Evolutionary conservation across 2,888 invertebrate genomes (phyloP).

Genomic region (Ectobius pallidus): DNA sequence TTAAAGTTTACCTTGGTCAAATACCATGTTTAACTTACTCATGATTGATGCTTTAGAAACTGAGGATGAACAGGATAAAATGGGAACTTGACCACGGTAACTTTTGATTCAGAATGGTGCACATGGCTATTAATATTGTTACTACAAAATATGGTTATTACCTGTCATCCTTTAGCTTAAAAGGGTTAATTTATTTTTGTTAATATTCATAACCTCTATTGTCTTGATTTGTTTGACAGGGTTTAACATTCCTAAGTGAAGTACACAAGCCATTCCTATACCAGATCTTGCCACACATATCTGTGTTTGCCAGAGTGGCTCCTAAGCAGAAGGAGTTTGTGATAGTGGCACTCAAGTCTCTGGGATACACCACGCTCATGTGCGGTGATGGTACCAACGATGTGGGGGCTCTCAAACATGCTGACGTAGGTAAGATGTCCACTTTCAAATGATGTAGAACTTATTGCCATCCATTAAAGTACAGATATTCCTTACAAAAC

Average conservation of each 20-base stretch:
- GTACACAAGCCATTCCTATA: slow-evolving; percentile 67
- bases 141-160: too few relatives aligned
- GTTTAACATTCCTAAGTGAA: slow-evolving; percentile 71
- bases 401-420: slow-evolving; percentile 98
- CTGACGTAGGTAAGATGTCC: slow-evolving; percentile 76
- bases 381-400: slow-evolving; percentile 99
- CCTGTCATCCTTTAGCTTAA: too few relatives aligned
- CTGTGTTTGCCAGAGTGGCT: slow-evolving; percentile 95
- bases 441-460: slow-evolving; percentile 18
- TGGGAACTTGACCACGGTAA: too few relatives aligned
- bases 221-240: too few relatives aligned
- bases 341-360: slow-evolving; percentile 83
- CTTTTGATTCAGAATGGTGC: too few relatives aligned
- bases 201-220: too few relatives aligned
- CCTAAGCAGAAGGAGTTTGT: slow-evolving; percentile 99
- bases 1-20: too few relatives aligned
- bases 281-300: slow-evolving; percentile 81
- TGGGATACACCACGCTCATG: slow-evolving; percentile 94
- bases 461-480: background rate
- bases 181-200: too few relatives aligned
- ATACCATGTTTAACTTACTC: too few relatives aligned
- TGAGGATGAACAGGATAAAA: too few relatives aligned
- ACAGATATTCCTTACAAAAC: background rate
- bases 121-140: too few relatives aligned
- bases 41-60: too few relatives aligned